Evolutionary conservation across 2,888 invertebrate genomes (phyloP), one percentile per base, ranked within the genome.

Genomic region (Sclerodermus sp.): DNA sequence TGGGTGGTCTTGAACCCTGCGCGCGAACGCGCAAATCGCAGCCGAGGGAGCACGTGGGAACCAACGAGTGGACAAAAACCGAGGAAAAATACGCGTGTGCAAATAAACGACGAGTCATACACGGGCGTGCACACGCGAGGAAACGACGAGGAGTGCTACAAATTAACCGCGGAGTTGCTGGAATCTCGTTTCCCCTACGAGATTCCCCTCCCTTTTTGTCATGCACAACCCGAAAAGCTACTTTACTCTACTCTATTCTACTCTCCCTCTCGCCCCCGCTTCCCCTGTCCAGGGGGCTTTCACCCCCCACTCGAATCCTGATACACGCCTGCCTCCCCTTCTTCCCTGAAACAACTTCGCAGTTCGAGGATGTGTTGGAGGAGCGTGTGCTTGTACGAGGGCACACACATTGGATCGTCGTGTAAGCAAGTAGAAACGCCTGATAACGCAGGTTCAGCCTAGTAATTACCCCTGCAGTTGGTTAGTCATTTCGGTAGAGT

Each of bases 381-480:
- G 12, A 12, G 8, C 32, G 18, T 18, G 14, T 23, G 15, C 37
- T 14, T 12, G 29, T 16, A 12, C 31, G 13, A 18, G 16, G 2
- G 42, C 13, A 42, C 30, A 42, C 16, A 17, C 14, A 42, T 29
- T 29, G 18, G 49, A 34, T 46, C 3, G 3, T 23, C 23, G 23
- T 23, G 23, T 23, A 5, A 5, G 23, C 23, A 23, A 49, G 49
- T 42, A 41, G 49, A 49, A 56, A 55, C 42, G 55, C 34, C 57
- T 58, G 62, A 66, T 57, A 66, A 61, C 60, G 55, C 47, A 48
- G 51, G 42, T 55, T 23, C 23, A 52, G 53, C 57, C 53, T 41
- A 32, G 60, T 64, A 66, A 66, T 64, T 60, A 66, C 53, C 53
- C 53, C 44, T 43, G 38, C 32, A 39, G 32, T 56, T 49, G 46